These are phyloP conservation scores for Nansenia antarctica DNA, from an alignment of 2,113 vertebrate species.

Conservation along the genomic window DNA sequence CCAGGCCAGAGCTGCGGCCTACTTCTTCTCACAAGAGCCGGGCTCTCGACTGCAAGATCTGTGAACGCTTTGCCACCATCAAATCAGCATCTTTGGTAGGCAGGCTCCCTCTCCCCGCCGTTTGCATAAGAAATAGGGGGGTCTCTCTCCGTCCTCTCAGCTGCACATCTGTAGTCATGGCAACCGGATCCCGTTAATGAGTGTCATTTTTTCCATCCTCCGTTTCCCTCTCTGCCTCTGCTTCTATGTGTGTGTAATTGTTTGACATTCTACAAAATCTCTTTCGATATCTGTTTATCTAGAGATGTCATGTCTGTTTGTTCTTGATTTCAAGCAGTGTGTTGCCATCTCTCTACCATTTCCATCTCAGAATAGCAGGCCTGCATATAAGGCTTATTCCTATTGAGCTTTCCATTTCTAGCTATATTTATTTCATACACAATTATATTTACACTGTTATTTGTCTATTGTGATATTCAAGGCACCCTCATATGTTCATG, in stretches of 20 bases:
- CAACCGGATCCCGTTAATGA: slow-evolving; percentile 79
- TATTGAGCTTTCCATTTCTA: not conserved
- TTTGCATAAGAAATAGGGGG: slow-evolving; percentile 2
- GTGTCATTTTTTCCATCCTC: slow-evolving; percentile 63
- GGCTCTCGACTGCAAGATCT: slow-evolving; percentile 92
- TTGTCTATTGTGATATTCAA: too few relatives aligned
- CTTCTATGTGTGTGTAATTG: slow-evolving; percentile 37
- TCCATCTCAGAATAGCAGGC: not conserved
- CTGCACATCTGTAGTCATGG: slow-evolving; percentile 80
- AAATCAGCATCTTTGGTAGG: slow-evolving; percentile 97
- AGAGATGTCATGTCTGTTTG: slow-evolving; percentile 5
- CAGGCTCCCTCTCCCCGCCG: slow-evolving; percentile 22
- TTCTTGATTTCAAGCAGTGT: slow-evolving; percentile 6
- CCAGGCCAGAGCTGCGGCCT: slow-evolving; percentile 98
- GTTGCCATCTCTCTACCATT: slow-evolving; percentile 11
- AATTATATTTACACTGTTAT: too few relatives aligned
- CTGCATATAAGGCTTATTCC: slow-evolving; percentile 6
- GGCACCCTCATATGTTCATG: not conserved
- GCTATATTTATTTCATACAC: too few relatives aligned
- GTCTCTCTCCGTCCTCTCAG: slow-evolving; percentile 65
- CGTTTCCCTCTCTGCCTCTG: slow-evolving; percentile 48
- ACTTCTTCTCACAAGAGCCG: slow-evolving; percentile 92
- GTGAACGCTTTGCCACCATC: slow-evolving; percentile 95
- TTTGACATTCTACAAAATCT: slow-evolving; percentile 30
- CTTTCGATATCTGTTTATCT: not conserved